Evolutionary conservation across 2,888 invertebrate genomes (phyloP), one percentile per base, ranked within the genome.

Genomic region (Alentia gelatinosa): DNA sequence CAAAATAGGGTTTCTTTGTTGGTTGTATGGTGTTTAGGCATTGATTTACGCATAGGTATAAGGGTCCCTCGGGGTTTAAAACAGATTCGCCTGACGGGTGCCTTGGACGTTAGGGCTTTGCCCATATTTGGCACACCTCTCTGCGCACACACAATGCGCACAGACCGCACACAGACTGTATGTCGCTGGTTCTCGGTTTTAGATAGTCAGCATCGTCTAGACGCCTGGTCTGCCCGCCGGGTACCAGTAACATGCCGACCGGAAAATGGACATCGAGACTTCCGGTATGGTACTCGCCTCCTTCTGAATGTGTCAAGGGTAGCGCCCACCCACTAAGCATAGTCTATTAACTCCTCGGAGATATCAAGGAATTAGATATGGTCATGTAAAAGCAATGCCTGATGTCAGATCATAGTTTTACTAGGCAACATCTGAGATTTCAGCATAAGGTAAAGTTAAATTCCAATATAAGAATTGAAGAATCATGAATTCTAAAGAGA

Each of bases 111-210:
- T 56, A 56, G 56, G 39, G 26, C 47, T 26, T 33, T 47, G 50
- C 42, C 42, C 47, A 86, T 86, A 47, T 86, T 86, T 50, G 86
- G 47, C 47, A 86, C 86, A 47, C 86, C 47, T 47, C 30, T 30
- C 7, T 86, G 86, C 86, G 86, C 86, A 47, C 7, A 47, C 86
- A 86, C 86, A 86, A 86, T 86, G 50, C 86, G 86, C 86, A 19
- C 5, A 30, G 86, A 86, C 86, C 86, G 42, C 86, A 86, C 86
- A 47, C 86, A 86, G 86, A 86, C 86, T 33, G 86, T 39, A 19
- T 19, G 79, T 35, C 79, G 79, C 79, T 79, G 79, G 79, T 79
- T 35, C 79, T n/a, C 5, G 79, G 37, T 39, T 19, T 39, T 1
- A 39, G n/a, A 30, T 30, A 30, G 68, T 68, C 56, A 19, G 56